A percentile compares a stretch with the other conserved stretches of the same genome.
These are phyloP conservation scores for Entomobrya proxima DNA, from an alignment of 2,888 invertebrate genomes.

Conservation along the genomic window DNA sequence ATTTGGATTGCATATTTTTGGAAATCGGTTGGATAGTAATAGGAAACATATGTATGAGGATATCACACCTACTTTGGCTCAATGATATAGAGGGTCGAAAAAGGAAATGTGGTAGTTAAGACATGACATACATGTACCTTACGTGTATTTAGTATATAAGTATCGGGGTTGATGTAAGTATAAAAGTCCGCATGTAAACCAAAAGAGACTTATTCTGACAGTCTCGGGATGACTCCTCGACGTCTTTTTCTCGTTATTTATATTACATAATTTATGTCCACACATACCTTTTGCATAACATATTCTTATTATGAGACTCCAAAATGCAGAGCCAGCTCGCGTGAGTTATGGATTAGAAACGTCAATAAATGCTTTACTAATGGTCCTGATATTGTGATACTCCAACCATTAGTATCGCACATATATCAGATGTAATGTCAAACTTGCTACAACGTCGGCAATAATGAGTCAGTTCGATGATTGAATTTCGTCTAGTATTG, in stretches of 20 bases:
- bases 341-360: conserved; percentile 23
- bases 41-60: not conserved
- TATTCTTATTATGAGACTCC: conserved; percentile 45
- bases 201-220: conserved; percentile 41
- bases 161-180: not conserved
- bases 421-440: too few relatives aligned
- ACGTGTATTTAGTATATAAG: not conserved
- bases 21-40: not conserved
- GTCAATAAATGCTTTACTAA: too few relatives aligned
- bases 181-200: not conserved
- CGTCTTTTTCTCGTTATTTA: conserved; percentile 41
- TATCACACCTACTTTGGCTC: not conserved
- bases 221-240: conserved; percentile 47
- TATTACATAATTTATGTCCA: too few relatives aligned
- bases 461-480: too few relatives aligned
- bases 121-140: not conserved
- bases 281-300: conserved; percentile 49
- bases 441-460: too few relatives aligned
- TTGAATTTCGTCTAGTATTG: too few relatives aligned
- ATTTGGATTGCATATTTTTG: not conserved
- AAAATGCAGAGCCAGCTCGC: conserved; percentile 33
- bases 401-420: too few relatives aligned
- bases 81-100: not conserved
- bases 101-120: conserved; percentile 39
- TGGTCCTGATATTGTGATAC: too few relatives aligned